phyloP scores from a whole-genome alignment of 92 coral and sea anemone genomes.

The Ricordea florida region DNA sequence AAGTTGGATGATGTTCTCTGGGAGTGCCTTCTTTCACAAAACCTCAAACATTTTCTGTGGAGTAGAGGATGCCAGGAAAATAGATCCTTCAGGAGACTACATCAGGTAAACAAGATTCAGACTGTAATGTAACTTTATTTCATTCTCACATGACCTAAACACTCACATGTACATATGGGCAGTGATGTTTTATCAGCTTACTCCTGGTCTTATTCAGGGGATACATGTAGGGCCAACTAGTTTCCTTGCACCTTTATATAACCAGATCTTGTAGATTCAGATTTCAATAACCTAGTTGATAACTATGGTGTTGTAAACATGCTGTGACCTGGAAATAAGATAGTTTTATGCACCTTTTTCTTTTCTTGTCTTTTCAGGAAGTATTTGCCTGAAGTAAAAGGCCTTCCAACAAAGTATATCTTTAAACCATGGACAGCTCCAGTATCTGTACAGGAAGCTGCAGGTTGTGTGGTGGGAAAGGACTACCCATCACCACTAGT shows the following conservation, averaged over 20 bases:
- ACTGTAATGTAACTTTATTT: not conserved
- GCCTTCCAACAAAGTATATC: slow-evolving; percentile 59
- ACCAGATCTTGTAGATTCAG: no score
- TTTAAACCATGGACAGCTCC: slow-evolving; percentile 95
- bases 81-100: slow-evolving; percentile 71
- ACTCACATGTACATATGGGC: no score
- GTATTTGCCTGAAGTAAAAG: slow-evolving; percentile 77
- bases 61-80: slow-evolving; percentile 68
- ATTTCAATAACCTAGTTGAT: no score
- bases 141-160: no score
- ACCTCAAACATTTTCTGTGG: slow-evolving; percentile 67
- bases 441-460: slow-evolving; percentile 43
- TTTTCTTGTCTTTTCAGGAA: slow-evolving; percentile 26
- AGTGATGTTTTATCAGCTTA: no score
- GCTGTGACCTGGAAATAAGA: not conserved
- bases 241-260: no score
- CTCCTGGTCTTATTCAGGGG: no score
- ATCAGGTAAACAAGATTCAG: slow-evolving; percentile 75
- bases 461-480: slow-evolving; percentile 71
- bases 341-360: not conserved
- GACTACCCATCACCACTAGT: slow-evolving; percentile 78
- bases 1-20: slow-evolving; percentile 79
- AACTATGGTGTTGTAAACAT: no score
- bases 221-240: no score
- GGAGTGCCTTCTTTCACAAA: slow-evolving; percentile 64